Evolutionary conservation across 2,113 vertebrate species (phyloP), one percentile per base, ranked within the genome.

Genomic region (Neodon shergylaensis): DNA sequence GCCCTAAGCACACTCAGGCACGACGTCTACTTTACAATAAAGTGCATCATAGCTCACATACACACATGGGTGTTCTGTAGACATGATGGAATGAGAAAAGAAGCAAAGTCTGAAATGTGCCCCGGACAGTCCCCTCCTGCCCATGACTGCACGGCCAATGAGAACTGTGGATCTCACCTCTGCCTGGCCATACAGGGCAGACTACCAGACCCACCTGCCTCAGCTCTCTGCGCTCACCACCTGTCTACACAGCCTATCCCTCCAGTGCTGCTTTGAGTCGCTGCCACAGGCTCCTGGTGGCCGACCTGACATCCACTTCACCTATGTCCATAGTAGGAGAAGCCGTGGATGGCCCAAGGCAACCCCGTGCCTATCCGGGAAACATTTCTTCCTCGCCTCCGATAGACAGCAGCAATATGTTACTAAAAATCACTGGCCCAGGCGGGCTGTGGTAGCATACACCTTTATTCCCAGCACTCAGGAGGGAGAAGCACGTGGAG

Each of bases 401-500:
- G 3, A 16, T 8, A 44, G 82, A 84, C 26, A 65, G 8, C 58
- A 65, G 82, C 54, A 63, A 8, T 39, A 31, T 17, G 22, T 83
- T 42, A 83, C 52, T n/a, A 58, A 42, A 39, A 1, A 4, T 44
- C 58, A 65, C 81, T 65, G 39, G 39, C 58, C 70, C 68, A 72
- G 68, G 5, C 7, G 1, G 70, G 70, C 19, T 1, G 70, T 39
- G 8, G 17, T 39, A 36, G n/a, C 1, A 0, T 36, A 39, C 3
- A 21, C 19, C 36, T 72, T 21, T 39, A 72, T 39, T 72, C 36
- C 36, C 36, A 72, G 36, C 70, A 39, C 70, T 72, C 8, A 1
- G 70, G 70, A 72, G 70, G 8, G 36, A 72, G 70, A 72, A n/a
- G 1, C 70, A 72, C 36, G 17, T 3, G 17, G 70, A n/a, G 8